Evolutionary conservation across 2,113 vertebrate species (phyloP), one percentile per base, ranked within the genome.

Genomic region (Dipodomys merriami): DNA sequence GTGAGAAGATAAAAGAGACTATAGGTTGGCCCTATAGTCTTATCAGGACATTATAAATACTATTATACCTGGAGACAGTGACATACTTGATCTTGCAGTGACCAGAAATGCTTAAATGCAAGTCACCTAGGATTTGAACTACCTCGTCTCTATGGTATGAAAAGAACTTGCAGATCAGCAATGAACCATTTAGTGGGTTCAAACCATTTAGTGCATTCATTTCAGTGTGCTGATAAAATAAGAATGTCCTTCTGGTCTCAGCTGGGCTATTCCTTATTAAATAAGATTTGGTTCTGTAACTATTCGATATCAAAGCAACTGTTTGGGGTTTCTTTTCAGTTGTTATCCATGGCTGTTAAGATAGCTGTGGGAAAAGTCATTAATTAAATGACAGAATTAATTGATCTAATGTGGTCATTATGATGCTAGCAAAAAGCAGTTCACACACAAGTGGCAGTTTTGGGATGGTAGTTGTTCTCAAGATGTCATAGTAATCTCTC

Each of bases 381-480:
- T 93, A 91, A 93, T 90, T 84, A 89, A 91, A 49, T 72, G 76
- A 44, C 78, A 91, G 72, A 93, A 87, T 76, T 84, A 81, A 91
- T 84, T 84, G 68, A 93, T 90, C 35, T 77, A 79, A 90, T 91
- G 77, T 27, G 25, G 62, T 78, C 77, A 46, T 84, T 80, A 77
- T 72, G 67, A 57, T 84, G 27, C 18, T 35, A 72, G 49, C 46
- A 87, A 82, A 78, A 92, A 88, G 25, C 35, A 33, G 4, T 93
- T 10, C 22, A n/a, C 35, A 23, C 25, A 23, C 35, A 83, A 82
- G 49, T 53, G 22, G 13, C 25, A 27, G 46, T 39, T 69, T 82
- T 74, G 60, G 18, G n/a, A 29, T 79, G 62, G 12, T 20, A 62
- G 25, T 44, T 39, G 7, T 90, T 57, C 74, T 89, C 15, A 83